A percentile compares a stretch with the other conserved stretches of the same genome.
phyloP scores from a whole-genome alignment of 2,113 vertebrate genomes.

The Ictalurus punctatus region DNA sequence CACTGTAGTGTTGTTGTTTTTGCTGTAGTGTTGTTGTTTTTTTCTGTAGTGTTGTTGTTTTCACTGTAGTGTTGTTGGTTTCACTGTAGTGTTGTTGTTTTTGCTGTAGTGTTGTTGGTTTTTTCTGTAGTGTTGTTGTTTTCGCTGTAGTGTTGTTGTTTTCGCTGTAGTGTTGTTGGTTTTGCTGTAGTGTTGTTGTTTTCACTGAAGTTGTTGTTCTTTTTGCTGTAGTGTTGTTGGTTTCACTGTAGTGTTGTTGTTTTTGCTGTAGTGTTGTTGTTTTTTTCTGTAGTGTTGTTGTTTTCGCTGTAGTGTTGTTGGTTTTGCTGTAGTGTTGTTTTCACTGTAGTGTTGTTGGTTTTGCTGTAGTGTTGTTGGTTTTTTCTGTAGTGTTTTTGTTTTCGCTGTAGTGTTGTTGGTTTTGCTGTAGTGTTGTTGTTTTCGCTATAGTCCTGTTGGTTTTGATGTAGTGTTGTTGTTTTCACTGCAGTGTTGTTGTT shows the following conservation, averaged over 20 bases:
- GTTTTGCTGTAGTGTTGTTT: not conserved
- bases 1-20: not conserved
- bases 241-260: not conserved
- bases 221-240: not conserved
- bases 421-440: not conserved
- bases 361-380: no score
- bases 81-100: not conserved
- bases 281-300: not conserved
- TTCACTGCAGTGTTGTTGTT: not conserved
- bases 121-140: no score
- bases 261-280: not conserved
- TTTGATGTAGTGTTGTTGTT: no score
- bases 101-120: not conserved
- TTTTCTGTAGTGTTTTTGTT: not conserved
- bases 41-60: no score
- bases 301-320: not conserved
- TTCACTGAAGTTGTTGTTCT: no score
- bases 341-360: not conserved
- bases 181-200: not conserved
- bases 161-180: no score
- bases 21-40: not conserved
- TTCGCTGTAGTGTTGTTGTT: no score
- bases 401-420: not conserved
- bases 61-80: not conserved
- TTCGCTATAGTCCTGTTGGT: not conserved